phyloP scores from a whole-genome alignment of 2,888 invertebrate genomes.

The Busseola fusca region DNA sequence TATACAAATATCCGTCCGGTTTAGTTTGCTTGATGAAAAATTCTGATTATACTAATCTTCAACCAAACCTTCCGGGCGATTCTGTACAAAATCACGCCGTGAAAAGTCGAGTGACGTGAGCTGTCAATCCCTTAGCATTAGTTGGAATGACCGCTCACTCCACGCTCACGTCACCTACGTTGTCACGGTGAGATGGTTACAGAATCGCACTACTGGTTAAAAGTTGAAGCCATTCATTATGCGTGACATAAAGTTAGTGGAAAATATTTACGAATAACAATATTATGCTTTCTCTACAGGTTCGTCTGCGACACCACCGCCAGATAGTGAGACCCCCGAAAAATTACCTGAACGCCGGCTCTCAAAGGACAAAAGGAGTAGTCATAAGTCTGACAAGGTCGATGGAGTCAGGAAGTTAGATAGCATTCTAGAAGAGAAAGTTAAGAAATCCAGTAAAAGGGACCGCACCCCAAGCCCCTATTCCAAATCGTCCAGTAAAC shows the following conservation, averaged over 20 bases:
- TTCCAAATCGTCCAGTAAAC: conserved; percentile 64
- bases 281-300: conserved; percentile 65
- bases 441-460: conserved; percentile 73
- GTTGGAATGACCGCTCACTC: too few species aligned
- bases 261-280: not conserved
- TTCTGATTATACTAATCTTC: not conserved
- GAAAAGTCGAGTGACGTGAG: too few species aligned
- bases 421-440: conserved; percentile 77
- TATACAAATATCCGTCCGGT: not conserved
- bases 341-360: conserved; percentile 75
- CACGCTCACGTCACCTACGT: too few species aligned
- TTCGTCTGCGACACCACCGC: conserved; percentile 79
- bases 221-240: not conserved
- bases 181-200: too few species aligned
- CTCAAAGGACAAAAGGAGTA: conserved; percentile 78
- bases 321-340: conserved; percentile 80
- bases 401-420: conserved; percentile 78
- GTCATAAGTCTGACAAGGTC: conserved; percentile 78
- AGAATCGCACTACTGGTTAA: too few species aligned
- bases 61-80: too few species aligned
- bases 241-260: not conserved
- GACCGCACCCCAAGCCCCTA: conserved; percentile 79
- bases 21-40: too few species aligned
- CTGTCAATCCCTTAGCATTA: too few species aligned
- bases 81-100: too few species aligned